These are phyloP conservation scores for Zeus faber DNA, from an alignment of 2,113 vertebrate species.

Conservation along the genomic window DNA sequence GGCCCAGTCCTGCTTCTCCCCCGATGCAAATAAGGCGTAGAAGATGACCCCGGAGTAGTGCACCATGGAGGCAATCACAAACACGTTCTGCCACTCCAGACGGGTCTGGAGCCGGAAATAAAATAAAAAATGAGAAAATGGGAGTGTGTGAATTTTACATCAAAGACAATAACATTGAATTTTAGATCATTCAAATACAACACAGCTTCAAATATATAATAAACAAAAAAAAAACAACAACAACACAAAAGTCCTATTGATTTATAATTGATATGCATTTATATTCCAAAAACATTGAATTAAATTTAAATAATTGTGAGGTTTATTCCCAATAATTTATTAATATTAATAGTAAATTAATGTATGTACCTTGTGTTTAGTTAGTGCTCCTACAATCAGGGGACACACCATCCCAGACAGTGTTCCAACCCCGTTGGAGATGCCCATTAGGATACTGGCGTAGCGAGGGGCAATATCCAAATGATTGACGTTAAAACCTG, in stretches of 20 bases:
- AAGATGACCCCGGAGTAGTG: conserved; percentile 96
- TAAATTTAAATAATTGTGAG: no score
- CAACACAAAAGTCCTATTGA: no score
- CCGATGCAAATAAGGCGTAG: conserved; percentile 94
- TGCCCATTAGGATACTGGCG: conserved; percentile 98
- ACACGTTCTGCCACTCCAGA: conserved; percentile 97
- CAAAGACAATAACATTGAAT: no score
- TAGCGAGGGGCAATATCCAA: conserved; percentile 97
- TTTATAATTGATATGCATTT: no score
- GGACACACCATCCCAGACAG: conserved; percentile 97
- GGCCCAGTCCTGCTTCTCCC: conserved; percentile 97
- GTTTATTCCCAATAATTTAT: no score
- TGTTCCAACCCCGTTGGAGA: conserved; percentile 94
- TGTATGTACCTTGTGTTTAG: conserved; percentile 88
- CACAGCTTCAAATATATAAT: no score
- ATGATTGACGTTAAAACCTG: conserved; percentile 98
- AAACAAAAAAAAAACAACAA: no score
- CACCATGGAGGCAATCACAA: conserved; percentile 91
- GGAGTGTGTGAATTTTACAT: neutral
- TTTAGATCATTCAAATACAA: no score
- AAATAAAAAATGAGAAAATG: neutral
- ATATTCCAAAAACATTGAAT: no score
- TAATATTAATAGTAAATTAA: no score
- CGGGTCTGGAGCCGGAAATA: conserved; percentile 79
- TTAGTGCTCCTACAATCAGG: conserved; percentile 93